These are phyloP conservation scores for Lasioglossum leucozonium DNA, from an alignment of 2,888 invertebrate species.

Conservation along the genomic window DNA sequence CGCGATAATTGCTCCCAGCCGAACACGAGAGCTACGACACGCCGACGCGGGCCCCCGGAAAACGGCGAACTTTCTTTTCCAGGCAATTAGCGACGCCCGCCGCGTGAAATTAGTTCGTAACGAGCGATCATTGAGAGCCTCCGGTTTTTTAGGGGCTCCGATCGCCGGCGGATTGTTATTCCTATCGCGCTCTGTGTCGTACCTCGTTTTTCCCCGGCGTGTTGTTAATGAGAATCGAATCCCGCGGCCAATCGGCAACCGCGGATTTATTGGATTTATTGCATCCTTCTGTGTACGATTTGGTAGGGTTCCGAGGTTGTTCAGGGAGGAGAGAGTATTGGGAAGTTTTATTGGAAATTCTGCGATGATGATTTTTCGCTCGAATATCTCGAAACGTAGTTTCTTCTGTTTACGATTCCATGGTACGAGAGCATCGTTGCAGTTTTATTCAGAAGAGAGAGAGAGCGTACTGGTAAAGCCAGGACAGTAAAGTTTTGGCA, in stretches of 20 bases:
- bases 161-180: background rate
- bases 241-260: conserved; percentile 24
- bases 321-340: background rate
- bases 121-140: conserved; percentile 36
- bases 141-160: conserved; percentile 25
- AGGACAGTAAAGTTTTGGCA: background rate
- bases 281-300: background rate
- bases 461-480: background rate
- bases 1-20: conserved; percentile 37
- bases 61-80: conserved; percentile 34
- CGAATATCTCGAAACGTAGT: background rate
- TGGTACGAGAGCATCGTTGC: background rate
- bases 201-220: background rate
- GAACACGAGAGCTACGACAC: conserved; percentile 17
- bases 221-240: conserved; percentile 39
- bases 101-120: conserved; percentile 57
- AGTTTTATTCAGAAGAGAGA: background rate
- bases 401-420: background rate
- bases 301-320: background rate
- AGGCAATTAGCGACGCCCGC: conserved; percentile 51
- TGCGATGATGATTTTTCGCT: background rate
- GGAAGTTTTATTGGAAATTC: background rate
- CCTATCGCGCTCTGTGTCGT: background rate
- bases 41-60: background rate
- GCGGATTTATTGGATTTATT: conserved; percentile 5